A percentile compares a stretch with the other conserved stretches of the same genome.
These are phyloP conservation scores for Leucophenga montana DNA, from an alignment of 2,888 invertebrate species.

Conservation along the genomic window DNA sequence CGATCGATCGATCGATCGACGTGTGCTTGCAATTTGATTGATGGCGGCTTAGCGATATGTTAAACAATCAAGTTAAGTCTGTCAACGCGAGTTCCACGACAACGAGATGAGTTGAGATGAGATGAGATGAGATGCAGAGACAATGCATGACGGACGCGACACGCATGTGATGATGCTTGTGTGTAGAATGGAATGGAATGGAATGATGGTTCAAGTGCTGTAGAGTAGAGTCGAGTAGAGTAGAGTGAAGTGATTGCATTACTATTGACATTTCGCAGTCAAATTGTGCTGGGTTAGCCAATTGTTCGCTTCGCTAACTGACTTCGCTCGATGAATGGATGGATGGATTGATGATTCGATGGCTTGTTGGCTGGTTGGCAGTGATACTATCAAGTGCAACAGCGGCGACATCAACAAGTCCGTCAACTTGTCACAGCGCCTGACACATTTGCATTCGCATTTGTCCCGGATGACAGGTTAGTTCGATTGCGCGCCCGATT, in stretches of 20 bases:
- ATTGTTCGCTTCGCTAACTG: background rate
- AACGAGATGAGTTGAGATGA: constrained; percentile 32
- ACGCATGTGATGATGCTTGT: background rate
- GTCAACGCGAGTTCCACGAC: constrained; percentile 21
- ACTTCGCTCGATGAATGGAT: background rate
- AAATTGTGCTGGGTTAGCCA: constrained; percentile 20
- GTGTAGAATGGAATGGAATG: no score
- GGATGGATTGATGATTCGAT: constrained; percentile 31
- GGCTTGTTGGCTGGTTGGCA: constrained; percentile 29
- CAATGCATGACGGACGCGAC: background rate
- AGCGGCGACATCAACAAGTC: constrained; percentile 29
- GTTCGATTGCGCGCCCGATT: no score
- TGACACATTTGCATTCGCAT: constrained; percentile 63
- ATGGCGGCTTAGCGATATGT: constrained; percentile 71
- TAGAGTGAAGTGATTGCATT: constrained; percentile 16
- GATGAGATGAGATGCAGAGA: background rate
- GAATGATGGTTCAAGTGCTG: background rate
- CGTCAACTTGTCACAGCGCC: constrained; percentile 59
- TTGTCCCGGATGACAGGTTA: background rate
- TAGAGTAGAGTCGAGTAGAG: no score
- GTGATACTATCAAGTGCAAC: constrained; percentile 6
- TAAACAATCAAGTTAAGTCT: constrained; percentile 61
- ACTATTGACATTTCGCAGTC: constrained; percentile 25
- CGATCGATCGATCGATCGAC: no score
- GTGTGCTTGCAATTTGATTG: constrained; percentile 63